Conservation (phyloP, 2,888 invertebrate genomes). For the Lissonota sp. region DNA sequence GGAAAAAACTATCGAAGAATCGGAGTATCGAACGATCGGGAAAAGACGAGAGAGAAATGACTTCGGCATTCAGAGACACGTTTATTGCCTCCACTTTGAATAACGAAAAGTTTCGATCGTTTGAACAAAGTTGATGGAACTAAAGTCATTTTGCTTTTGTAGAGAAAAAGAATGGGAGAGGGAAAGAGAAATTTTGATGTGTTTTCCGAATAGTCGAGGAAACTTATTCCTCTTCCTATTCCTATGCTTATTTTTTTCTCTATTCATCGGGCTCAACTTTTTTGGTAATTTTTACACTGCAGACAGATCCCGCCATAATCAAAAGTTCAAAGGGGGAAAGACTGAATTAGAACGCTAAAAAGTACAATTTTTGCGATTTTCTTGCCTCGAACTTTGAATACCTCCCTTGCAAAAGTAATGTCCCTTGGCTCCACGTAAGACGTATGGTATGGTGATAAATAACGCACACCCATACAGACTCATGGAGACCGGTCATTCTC, state of each 20-base stretch:
- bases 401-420: slow-evolving; percentile 15
- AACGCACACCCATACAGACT: slow-evolving; percentile 9
- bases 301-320: slow-evolving; percentile 63
- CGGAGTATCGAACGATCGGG: slow-evolving; percentile 33
- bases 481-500: slow-evolving; percentile 63
- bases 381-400: slow-evolving; percentile 35
- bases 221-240: slow-evolving; percentile 31
- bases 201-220: slow-evolving; percentile 37
- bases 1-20: slow-evolving; percentile 47
- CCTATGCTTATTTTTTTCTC: slow-evolving; percentile 45
- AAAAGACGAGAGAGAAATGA: slow-evolving; percentile 57
- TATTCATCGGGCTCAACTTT: slow-evolving; percentile 11
- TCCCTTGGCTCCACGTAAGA: slow-evolving; percentile 30
- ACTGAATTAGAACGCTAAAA: too few relatives aligned
- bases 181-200: slow-evolving; percentile 42
- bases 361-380: background rate
- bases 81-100: slow-evolving; percentile 63
- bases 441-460: slow-evolving; percentile 20
- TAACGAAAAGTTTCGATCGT: slow-evolving; percentile 62
- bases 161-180: slow-evolving; percentile 31
- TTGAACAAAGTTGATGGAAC: slow-evolving; percentile 63
- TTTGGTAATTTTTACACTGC: slow-evolving; percentile 7
- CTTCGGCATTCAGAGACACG: slow-evolving; percentile 53
- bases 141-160: slow-evolving; percentile 59
- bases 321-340: slow-evolving; percentile 62